A percentile compares a stretch with the other conserved stretches of the same genome.
These are phyloP conservation scores for Sebastes vulpes DNA, from an alignment of 2,797 vertebrate genomes.

Conservation along the genomic window DNA sequence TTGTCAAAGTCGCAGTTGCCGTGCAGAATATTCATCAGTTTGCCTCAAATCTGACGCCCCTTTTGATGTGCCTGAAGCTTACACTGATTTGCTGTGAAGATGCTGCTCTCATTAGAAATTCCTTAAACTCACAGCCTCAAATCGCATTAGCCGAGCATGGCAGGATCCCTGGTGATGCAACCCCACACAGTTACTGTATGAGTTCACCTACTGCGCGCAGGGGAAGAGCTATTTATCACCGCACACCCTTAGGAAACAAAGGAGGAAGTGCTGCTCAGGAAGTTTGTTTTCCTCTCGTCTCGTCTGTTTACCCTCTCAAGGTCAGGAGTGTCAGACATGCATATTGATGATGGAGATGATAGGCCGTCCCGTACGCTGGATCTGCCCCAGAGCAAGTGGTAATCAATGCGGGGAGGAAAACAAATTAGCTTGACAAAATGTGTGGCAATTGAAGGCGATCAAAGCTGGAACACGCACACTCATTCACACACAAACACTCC, in stretches of 20 bases:
- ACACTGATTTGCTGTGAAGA: slow-evolving; percentile 45
- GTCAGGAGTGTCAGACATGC: slow-evolving; percentile 45
- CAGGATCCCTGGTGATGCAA: slow-evolving; percentile 60
- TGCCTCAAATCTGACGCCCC: slow-evolving; percentile 47
- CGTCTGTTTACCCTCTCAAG: slow-evolving; percentile 44
- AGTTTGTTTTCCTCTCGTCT: slow-evolving; percentile 42
- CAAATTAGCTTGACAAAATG: slow-evolving; percentile 49
- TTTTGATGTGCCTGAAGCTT: slow-evolving; percentile 63
- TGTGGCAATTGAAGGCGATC: slow-evolving; percentile 21
- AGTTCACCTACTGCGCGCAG: slow-evolving; percentile 22
- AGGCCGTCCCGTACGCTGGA: neutral
- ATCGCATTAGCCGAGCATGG: slow-evolving; percentile 60
- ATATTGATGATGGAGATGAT: slow-evolving; percentile 53
- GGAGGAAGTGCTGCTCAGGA: neutral
- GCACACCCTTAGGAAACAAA: slow-evolving; percentile 27
- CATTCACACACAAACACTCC: neutral
- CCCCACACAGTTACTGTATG: slow-evolving; percentile 45
- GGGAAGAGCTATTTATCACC: slow-evolving; percentile 39
- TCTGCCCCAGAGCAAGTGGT: slow-evolving; percentile 38
- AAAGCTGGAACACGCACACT: neutral
- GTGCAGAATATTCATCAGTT: slow-evolving; percentile 62
- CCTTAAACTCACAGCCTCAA: slow-evolving; percentile 59
- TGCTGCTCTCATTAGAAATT: slow-evolving; percentile 63
- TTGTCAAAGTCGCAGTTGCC: slow-evolving; percentile 62
- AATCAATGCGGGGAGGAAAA: slow-evolving; percentile 47